phyloP scores from a whole-genome alignment of 2,888 invertebrate species.

The Toxonevra muliebris region DNA sequence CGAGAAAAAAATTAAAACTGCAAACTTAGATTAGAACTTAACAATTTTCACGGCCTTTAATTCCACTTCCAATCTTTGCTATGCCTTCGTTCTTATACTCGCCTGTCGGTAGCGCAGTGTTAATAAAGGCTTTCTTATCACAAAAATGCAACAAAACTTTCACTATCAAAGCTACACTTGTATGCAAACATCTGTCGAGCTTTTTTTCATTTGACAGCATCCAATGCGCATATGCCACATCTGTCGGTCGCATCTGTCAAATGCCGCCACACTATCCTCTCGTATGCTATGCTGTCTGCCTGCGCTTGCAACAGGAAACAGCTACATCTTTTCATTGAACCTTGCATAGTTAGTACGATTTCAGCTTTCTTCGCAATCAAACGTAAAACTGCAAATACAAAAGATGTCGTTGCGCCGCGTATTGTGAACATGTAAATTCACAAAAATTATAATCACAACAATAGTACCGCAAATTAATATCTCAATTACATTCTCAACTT shows the following conservation, averaged over 20 bases:
- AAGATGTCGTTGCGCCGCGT: neutral
- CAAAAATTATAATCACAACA: no score
- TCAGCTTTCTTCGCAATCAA: constrained; percentile 23
- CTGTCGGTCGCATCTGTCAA: constrained; percentile 16
- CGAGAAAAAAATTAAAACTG: no score
- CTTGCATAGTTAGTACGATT: constrained; percentile 28
- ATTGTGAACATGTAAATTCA: no score
- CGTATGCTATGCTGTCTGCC: neutral
- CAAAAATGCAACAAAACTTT: constrained; percentile 3
- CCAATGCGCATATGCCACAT: constrained; percentile 31
- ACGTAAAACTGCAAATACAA: constrained; percentile 10
- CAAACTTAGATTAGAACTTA: no score
- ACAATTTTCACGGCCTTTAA: no score
- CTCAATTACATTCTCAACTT: no score
- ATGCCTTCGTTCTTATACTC: no score
- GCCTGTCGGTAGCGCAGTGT: no score
- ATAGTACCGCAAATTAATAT: no score
- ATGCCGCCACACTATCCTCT: neutral
- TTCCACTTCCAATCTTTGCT: no score
- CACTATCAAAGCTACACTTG: neutral
- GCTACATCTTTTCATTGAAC: constrained; percentile 1
- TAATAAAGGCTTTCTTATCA: neutral
- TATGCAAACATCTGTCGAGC: neutral
- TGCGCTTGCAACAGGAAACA: neutral
- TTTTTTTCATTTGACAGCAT: constrained; percentile 26